These are phyloP conservation scores for Leptosomus discolor DNA, from an alignment of 2,113 vertebrate species.

Conservation along the genomic window DNA sequence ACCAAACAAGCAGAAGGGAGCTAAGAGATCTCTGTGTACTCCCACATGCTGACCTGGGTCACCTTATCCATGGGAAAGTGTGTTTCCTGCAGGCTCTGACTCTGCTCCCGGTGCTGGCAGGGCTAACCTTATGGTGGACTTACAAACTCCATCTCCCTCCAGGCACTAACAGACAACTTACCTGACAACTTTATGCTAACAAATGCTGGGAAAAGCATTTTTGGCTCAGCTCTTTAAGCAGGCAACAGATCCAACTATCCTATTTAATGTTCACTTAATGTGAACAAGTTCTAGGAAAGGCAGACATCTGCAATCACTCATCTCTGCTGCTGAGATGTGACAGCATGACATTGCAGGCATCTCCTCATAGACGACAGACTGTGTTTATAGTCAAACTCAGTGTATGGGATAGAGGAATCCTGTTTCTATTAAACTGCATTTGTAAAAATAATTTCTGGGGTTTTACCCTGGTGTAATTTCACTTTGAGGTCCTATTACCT, in stretches of 20 bases:
- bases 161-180: background rate
- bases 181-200: background rate
- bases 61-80: background rate
- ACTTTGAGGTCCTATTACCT: background rate
- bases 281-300: background rate
- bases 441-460: background rate
- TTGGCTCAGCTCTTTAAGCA: background rate
- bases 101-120: background rate
- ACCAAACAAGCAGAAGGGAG: background rate
- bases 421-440: background rate
- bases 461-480: background rate
- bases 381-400: background rate
- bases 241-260: accelerated
- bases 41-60: accelerated
- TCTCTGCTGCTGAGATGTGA: background rate
- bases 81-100: background rate
- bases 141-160: background rate
- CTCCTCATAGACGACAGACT: accelerated
- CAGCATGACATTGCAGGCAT: background rate
- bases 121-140: background rate
- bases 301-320: background rate
- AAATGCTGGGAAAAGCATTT: background rate
- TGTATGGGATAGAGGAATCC: background rate
- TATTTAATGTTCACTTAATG: background rate
- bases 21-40: background rate